Conservation (phyloP, 2,797 vertebrate genomes). For the Cichlasoma orientale region DNA sequence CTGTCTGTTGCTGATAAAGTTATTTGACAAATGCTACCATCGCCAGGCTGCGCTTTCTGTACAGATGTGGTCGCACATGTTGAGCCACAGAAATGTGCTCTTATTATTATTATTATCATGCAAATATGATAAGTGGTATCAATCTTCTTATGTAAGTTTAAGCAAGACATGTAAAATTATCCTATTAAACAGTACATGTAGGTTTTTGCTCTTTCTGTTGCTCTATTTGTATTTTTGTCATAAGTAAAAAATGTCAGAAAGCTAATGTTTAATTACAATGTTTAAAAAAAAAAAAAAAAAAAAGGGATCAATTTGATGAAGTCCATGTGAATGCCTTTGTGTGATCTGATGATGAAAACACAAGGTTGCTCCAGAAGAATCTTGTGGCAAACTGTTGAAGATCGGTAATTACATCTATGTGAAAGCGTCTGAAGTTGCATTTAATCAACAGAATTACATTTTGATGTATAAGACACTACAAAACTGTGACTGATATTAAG, state of each 20-base stretch:
- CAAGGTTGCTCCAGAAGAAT: neutral
- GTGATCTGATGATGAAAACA: slow-evolving; percentile 19
- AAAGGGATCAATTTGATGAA: slow-evolving; percentile 14
- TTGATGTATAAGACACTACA: slow-evolving; percentile 37
- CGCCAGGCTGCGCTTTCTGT: neutral
- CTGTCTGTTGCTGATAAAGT: neutral
- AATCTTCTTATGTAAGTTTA: neutral
- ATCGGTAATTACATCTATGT: slow-evolving; percentile 29
- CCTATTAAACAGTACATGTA: neutral
- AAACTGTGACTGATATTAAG: slow-evolving; percentile 53
- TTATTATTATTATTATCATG: neutral
- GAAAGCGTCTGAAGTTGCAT: slow-evolving; percentile 28
- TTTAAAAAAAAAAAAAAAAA: slow-evolving; percentile 13
- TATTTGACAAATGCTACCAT: neutral
- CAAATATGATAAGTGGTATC: neutral
- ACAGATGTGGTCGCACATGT: neutral
- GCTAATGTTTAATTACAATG: neutral
- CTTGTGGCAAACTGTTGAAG: neutral
- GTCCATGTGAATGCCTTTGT: neutral
- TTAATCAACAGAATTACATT: slow-evolving; percentile 44
- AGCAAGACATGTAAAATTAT: neutral
- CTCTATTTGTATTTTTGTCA: neutral
- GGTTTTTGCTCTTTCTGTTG: neutral
- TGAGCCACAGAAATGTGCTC: neutral
- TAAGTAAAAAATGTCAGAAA: neutral